Percentiles rank a stretch among this genome's conserved stretches.
phyloP scores from a whole-genome alignment of 2,113 vertebrate genomes.

The Gasterosteus aculeatus region DNA sequence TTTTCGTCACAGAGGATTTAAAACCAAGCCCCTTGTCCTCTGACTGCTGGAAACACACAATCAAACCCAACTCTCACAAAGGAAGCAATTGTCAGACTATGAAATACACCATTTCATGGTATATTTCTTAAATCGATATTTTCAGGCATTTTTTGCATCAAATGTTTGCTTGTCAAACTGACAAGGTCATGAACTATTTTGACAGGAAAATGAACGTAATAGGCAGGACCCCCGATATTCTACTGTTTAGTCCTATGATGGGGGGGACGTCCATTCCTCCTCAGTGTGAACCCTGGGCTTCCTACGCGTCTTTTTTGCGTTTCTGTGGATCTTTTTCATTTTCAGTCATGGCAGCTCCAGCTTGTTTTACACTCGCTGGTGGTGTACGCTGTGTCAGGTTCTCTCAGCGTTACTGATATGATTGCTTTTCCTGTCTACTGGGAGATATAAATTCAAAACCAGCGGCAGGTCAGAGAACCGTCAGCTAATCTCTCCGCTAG shows the following conservation, averaged over 20 bases:
- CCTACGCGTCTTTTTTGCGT: neutral
- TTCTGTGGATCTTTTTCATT: conserved; percentile 40
- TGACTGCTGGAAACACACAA: conserved; percentile 3
- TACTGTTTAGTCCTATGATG: neutral
- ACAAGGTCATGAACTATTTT: conserved; percentile 5
- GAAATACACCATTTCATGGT: neutral
- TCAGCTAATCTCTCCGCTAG: conserved; percentile 59
- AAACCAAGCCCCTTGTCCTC: neutral
- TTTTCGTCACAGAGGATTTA: conserved; percentile 36
- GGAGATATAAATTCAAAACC: conserved; percentile 65
- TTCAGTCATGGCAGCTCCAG: conserved; percentile 40
- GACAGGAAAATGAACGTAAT: conserved; percentile 14
- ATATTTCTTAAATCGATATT: neutral
- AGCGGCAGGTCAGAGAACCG: conserved; percentile 61
- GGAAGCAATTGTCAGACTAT: neutral
- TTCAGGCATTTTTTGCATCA: neutral
- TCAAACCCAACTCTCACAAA: neutral
- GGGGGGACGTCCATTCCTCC: neutral
- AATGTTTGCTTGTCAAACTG: neutral
- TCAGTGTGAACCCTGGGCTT: neutral
- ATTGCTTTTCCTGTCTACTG: conserved; percentile 55
- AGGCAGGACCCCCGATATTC: neutral
- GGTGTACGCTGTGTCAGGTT: conserved; percentile 66
- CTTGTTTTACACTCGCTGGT: conserved; percentile 67
- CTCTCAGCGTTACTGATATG: conserved; percentile 67